A percentile compares a stretch with the other conserved stretches of the same genome.
Evolutionary conservation across 2,113 vertebrate genomes (phyloP).

Genomic region (Gadus macrocephalus): DNA sequence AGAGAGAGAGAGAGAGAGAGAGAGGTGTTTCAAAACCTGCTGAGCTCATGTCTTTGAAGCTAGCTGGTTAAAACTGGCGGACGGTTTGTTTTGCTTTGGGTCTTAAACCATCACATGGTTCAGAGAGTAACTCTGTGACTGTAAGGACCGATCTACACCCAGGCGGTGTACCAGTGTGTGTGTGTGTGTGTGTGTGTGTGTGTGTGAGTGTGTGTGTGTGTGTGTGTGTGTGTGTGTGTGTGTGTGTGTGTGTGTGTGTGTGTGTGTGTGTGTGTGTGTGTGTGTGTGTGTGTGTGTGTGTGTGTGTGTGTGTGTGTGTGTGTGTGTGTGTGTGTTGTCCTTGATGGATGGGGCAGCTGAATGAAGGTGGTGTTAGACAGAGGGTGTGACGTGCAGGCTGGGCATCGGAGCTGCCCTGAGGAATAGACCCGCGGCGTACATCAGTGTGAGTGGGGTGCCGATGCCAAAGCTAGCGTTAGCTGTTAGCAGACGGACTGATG

Average conservation of each 20-base stretch:
- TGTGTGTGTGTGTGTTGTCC: background rate
- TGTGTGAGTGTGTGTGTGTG: too few species aligned
- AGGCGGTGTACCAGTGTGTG: constrained; percentile 10
- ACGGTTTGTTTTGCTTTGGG: too few species aligned
- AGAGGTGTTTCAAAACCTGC: too few species aligned
- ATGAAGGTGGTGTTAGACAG: constrained; percentile 30
- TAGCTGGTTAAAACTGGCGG: too few species aligned
- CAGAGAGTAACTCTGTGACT: too few species aligned
- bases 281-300: background rate
- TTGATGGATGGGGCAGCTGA: constrained; percentile 38
- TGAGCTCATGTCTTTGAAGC: too few species aligned
- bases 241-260: background rate
- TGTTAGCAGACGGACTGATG: constrained; percentile 36
- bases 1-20: background rate
- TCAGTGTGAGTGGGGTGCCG: constrained; percentile 41
- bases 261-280: background rate
- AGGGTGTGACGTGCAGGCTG: constrained; percentile 40
- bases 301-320: background rate
- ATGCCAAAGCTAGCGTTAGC: constrained; percentile 33
- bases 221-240: too few species aligned
- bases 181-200: background rate
- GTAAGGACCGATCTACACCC: background rate
- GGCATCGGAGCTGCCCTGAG: constrained; percentile 30
- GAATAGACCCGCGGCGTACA: constrained; percentile 53
- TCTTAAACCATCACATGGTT: too few species aligned